A percentile compares a stretch with the other conserved stretches of the same genome.
Evolutionary conservation across 2,797 vertebrate genomes (phyloP).

Genomic region (Sebastes nivosus): DNA sequence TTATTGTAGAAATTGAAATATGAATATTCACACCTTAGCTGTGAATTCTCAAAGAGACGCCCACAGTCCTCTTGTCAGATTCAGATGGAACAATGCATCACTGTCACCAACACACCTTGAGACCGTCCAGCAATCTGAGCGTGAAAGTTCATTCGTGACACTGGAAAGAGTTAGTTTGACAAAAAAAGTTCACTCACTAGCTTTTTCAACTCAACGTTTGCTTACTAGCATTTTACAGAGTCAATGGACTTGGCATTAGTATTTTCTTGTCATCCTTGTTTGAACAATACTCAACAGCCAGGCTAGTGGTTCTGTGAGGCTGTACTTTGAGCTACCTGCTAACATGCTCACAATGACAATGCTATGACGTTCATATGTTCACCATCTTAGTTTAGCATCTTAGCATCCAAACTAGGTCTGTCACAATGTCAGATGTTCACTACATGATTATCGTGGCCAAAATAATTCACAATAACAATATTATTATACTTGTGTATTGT

Average conservation of each 20-base stretch:
- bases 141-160: neutral
- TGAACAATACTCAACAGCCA: neutral
- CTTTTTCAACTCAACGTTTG: neutral
- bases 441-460: neutral
- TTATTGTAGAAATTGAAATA: neutral
- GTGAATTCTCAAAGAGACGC: constrained; percentile 3
- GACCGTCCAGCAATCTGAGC: neutral
- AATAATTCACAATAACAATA: neutral
- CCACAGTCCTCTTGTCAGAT: neutral
- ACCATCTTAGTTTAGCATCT: neutral
- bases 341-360: neutral
- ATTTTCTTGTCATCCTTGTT: neutral
- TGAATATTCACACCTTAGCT: constrained; percentile 6
- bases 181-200: neutral
- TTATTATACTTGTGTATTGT: no score
- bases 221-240: neutral
- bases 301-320: neutral
- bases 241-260: no score
- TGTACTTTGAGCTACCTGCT: no score
- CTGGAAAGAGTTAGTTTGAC: neutral
- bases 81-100: neutral
- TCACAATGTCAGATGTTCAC: neutral
- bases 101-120: neutral
- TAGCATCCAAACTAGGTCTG: neutral
- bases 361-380: no score